phyloP scores from a whole-genome alignment of 2,113 vertebrate species.

The Paedocypris sp. region DNA sequence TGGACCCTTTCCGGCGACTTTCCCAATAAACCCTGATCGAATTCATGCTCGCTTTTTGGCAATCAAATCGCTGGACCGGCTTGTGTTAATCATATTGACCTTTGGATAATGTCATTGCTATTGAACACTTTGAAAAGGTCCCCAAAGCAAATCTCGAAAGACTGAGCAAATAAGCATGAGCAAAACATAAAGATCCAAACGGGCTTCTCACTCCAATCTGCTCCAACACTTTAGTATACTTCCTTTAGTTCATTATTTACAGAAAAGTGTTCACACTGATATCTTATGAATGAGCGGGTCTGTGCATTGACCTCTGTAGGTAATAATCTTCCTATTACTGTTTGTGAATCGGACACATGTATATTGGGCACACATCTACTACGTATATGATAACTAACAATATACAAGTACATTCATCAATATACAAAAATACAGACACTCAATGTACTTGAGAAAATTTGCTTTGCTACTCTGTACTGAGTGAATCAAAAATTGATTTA shows the following conservation, averaged over 20 bases:
- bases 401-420: no score
- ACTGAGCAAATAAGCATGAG: slow-evolving; percentile 17
- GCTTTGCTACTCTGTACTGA: no score
- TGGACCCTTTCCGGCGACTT: background rate
- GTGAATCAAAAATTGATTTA: no score
- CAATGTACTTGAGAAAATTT: no score
- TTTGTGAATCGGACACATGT: no score
- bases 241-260: background rate
- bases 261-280: background rate
- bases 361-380: no score
- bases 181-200: background rate
- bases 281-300: no score
- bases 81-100: slow-evolving; percentile 37
- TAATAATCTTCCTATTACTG: no score
- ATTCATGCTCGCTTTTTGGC: slow-evolving; percentile 30
- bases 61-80: slow-evolving; percentile 31
- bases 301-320: no score
- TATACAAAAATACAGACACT: no score
- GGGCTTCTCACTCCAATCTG: background rate
- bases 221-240: background rate
- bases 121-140: slow-evolving; percentile 35
- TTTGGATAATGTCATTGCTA: slow-evolving; percentile 39
- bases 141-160: slow-evolving; percentile 24
- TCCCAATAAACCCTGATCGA: slow-evolving; percentile 26
- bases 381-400: no score